Evolutionary conservation across 2,113 vertebrate species (phyloP).

Genomic region (Rafetus swinhoei): DNA sequence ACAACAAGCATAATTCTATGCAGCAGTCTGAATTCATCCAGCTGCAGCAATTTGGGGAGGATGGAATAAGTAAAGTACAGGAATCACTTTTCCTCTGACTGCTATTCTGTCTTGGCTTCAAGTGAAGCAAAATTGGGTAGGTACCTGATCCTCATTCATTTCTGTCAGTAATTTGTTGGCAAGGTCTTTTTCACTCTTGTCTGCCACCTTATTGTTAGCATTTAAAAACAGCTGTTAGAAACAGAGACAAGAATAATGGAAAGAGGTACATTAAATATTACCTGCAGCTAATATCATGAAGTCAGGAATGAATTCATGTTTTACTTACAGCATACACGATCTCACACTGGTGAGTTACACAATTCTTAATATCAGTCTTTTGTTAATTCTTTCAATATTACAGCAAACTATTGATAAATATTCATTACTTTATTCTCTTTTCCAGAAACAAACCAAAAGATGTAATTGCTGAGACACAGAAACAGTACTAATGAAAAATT

Average conservation of each 20-base stretch:
- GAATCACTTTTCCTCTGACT: conserved; percentile 77
- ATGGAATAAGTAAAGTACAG: conserved; percentile 82
- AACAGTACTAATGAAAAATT: not conserved
- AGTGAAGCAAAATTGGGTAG: conserved; percentile 78
- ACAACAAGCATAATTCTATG: not conserved
- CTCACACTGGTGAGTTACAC: conserved; percentile 24
- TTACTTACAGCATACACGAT: conserved; percentile 12
- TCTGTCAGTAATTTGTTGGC: conserved; percentile 99
- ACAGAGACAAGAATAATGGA: conserved; percentile 87
- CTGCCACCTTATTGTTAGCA: conserved; percentile 94
- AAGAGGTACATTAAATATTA: conserved; percentile 78
- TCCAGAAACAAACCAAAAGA: not conserved
- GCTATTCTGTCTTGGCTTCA: conserved; percentile 68
- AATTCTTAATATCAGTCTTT: not conserved
- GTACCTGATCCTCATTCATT: conserved; percentile 99
- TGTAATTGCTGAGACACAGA: not conserved
- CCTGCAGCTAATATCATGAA: conserved; percentile 52
- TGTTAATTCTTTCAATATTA: not conserved
- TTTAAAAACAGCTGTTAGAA: conserved; percentile 96
- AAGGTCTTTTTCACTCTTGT: conserved; percentile 99
- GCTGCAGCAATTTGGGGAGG: conserved; percentile 25
- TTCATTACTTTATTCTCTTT: not conserved
- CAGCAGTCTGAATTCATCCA: not conserved
- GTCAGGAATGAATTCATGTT: conserved; percentile 54
- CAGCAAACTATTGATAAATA: not conserved